phyloP scores from a whole-genome alignment of 1,140 invertebrate genomes.

The Ceratina calcarata region DNA sequence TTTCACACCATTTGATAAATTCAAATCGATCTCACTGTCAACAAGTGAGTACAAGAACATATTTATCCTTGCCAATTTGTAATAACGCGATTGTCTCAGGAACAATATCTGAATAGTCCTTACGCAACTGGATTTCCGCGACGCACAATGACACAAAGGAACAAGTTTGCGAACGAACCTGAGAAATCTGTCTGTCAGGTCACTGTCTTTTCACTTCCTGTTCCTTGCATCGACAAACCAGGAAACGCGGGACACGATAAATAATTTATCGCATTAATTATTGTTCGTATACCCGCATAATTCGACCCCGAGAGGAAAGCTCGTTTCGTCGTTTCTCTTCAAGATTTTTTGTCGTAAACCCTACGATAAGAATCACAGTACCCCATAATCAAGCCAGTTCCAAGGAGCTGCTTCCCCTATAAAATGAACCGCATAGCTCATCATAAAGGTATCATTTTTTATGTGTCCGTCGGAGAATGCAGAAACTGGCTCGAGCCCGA shows the following conservation, averaged over 20 bases:
- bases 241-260: conserved; percentile 46
- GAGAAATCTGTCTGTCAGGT: not conserved
- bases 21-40: not conserved
- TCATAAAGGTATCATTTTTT: not conserved
- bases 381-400: conserved; percentile 58
- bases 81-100: conserved; percentile 10
- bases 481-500: not conserved
- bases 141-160: not conserved
- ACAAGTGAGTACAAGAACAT: not conserved
- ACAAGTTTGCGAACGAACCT: no score
- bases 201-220: conserved; percentile 22
- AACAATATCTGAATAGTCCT: not conserved
- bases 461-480: not conserved
- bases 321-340: not conserved
- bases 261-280: conserved; percentile 62
- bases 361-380: conserved; percentile 46
- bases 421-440: not conserved
- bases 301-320: conserved; percentile 6
- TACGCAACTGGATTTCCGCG: conserved; percentile 3
- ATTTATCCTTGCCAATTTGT: not conserved
- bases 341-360: conserved; percentile 10
- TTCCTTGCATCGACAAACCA: conserved; percentile 21
- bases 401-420: conserved; percentile 47
- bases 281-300: conserved; percentile 59
- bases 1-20: not conserved